Evolutionary conservation across 2,888 invertebrate species (phyloP).

Genomic region (Stenurella melanura): DNA sequence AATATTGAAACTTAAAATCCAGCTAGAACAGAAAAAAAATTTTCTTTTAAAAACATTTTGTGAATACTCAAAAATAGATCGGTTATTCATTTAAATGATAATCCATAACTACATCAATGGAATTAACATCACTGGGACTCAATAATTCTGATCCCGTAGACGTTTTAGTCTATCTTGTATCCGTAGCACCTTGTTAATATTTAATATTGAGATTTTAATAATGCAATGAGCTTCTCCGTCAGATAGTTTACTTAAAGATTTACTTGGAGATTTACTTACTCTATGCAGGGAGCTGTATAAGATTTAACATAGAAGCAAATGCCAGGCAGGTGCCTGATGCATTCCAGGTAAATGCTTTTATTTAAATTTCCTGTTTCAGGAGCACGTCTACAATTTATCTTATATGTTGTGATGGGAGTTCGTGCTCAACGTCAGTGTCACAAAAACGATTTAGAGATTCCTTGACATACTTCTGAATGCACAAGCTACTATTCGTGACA

Average conservation of each 20-base stretch:
- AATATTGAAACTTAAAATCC: too few species aligned
- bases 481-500: not conserved
- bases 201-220: too few species aligned
- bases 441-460: not conserved
- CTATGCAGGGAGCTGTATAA: not conserved
- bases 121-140: too few species aligned
- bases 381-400: not conserved
- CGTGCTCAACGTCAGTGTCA: not conserved
- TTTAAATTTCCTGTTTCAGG: not conserved
- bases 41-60: too few species aligned
- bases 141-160: too few species aligned
- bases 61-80: too few species aligned
- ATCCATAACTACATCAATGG: too few species aligned
- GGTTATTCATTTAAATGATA: too few species aligned
- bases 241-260: not conserved
- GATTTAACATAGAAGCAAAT: not conserved
- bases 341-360: not conserved
- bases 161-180: too few species aligned
- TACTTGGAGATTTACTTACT: not conserved
- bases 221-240: too few species aligned
- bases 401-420: not conserved
- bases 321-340: not conserved
- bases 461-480: constrained; percentile 3
- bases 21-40: too few species aligned
- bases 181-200: too few species aligned